Percentiles rank a stretch among this genome's conserved stretches.
phyloP scores from a whole-genome alignment of 2,797 vertebrate species.

The Anabacerthia variegaticeps region DNA sequence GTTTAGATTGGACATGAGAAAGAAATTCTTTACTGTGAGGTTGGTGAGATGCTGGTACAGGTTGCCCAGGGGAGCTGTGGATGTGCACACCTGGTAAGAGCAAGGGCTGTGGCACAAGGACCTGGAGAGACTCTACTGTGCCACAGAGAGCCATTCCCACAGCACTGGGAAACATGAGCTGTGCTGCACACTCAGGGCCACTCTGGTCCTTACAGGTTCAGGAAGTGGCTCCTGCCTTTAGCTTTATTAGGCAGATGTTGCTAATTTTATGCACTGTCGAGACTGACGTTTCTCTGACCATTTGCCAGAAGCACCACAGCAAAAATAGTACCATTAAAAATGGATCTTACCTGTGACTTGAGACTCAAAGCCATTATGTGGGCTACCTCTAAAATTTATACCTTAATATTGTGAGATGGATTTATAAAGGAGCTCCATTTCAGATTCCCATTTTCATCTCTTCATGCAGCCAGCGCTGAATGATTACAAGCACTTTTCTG shows the following conservation, averaged over 20 bases:
- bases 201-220: neutral
- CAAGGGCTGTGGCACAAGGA: neutral
- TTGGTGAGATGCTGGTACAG: neutral
- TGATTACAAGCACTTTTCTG: neutral
- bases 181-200: neutral
- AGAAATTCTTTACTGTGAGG: neutral
- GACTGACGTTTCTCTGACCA: conserved; percentile 6
- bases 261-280: conserved; percentile 5
- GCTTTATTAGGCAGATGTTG: neutral
- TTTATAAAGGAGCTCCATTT: conserved; percentile 1
- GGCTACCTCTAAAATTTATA: conserved; percentile 30
- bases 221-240: neutral
- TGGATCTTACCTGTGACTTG: neutral
- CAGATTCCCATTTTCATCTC: conserved; percentile 6
- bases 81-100: rapidly evolving
- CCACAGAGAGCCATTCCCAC: neutral
- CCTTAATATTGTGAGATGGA: neutral
- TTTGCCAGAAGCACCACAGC: conserved; percentile 15
- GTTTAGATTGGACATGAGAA: neutral
- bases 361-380: conserved; percentile 5
- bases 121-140: neutral
- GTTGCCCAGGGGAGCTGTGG: neutral
- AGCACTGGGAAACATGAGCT: neutral
- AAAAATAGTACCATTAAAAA: conserved; percentile 62
- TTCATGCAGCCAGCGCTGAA: neutral